A percentile compares a stretch with the other conserved stretches of the same genome.
Conservation (phyloP, 1,140 invertebrate species). For the Venustaconcha ellipsiformis region DNA sequence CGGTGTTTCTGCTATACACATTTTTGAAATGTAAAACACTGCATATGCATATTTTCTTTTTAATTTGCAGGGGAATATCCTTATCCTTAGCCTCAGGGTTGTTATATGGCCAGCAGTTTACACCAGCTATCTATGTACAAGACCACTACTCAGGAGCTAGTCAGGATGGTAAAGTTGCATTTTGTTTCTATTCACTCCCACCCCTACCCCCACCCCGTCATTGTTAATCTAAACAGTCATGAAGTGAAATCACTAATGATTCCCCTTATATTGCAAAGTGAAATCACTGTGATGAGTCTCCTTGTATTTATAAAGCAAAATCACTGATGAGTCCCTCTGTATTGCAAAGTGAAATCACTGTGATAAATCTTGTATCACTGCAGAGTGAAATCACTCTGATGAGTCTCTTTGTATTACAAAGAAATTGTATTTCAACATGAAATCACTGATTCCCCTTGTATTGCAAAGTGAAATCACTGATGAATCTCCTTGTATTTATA, state of each 20-base stretch:
- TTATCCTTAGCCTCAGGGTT: constrained; percentile 66
- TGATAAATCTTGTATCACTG: too few species aligned
- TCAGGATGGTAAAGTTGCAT: constrained; percentile 48
- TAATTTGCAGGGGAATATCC: constrained; percentile 56
- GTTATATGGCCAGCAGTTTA: constrained; percentile 68
- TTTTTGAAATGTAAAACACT: not conserved
- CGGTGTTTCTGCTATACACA: not conserved
- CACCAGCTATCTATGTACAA: constrained; percentile 68
- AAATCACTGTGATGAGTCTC: too few species aligned
- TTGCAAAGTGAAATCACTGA: too few species aligned
- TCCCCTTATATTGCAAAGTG: too few species aligned
- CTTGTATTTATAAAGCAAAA: too few species aligned
- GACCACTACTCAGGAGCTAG: constrained; percentile 55
- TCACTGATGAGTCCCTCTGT: too few species aligned
- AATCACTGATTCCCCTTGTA: too few species aligned
- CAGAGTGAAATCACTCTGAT: too few species aligned
- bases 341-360: too few species aligned
- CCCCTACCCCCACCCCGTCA: not conserved
- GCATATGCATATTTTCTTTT: constrained; percentile 2
- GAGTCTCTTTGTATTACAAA: too few species aligned
- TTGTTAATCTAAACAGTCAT: not conserved
- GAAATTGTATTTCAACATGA: too few species aligned
- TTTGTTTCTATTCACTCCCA: not conserved
- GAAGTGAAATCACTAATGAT: not conserved
- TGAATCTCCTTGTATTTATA: too few species aligned